Base-by-base conservation (phyloP, 2,113 vertebrate genomes). In the Pterocles burchelli region DNA sequence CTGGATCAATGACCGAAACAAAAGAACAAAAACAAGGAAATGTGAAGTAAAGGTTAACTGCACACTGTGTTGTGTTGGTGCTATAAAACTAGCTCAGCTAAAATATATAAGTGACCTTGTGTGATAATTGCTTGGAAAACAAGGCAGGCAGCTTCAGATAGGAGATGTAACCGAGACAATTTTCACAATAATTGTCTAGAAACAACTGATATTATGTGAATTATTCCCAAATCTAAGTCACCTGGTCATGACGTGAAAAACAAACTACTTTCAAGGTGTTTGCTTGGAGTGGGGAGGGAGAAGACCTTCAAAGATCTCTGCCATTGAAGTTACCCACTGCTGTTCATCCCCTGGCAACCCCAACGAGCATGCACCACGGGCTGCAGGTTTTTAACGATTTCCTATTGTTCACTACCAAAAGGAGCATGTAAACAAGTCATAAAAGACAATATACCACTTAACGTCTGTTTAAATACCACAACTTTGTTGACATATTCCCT, bases 351-450 rank as follows among this genome's bases (percentile, higher is more conserved):
- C 61, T 17, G 45, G 54, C 70, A 72, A 51, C 58, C 79, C 45
- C 2, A 28, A 70, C 11, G 63, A 73, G 49, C 63, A 20, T 0
- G 36, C 94, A 66, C 12, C 68, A 58, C 2, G 0, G 41, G 63
- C 45, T 68, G 70, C 34, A 10, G 34, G n/a, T 54, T 77, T 66
- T 36, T 33, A 24, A 4, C 0, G 4, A 58, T 22, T 41, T 62
- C 79, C 54, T 25, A 13, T 0, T 3, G 16, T n/a, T n/a, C 52
- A 48, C 12, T 7, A 31, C 61, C 33, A 36, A 11, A 24, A 9
- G 0, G 0, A 54, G 13, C 0, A 13, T 0, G 14, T 1, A 3
- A 38, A 28, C 14, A 38, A 4, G 19, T 28, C 48, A 16, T 2
- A 17, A 16, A 52, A 33, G 19, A 11, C 41, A 52, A 58, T 22